Percentiles rank a stretch among this genome's conserved stretches.
These are phyloP conservation scores for Boulengerochromis microlepis DNA, from an alignment of 2,113 vertebrate species.

Conservation along the genomic window DNA sequence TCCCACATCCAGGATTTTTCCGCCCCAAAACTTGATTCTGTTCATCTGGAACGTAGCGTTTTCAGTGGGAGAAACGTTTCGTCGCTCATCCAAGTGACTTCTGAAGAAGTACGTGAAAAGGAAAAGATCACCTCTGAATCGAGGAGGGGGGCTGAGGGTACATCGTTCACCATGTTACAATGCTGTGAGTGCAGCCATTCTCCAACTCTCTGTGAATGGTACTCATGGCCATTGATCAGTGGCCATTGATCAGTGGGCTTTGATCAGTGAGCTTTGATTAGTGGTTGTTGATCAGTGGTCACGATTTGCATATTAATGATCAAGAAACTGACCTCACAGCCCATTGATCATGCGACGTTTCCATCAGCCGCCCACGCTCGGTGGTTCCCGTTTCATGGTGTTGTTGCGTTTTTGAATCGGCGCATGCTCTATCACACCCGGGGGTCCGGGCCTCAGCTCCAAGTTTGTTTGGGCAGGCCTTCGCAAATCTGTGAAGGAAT, in stretches of 20 bases:
- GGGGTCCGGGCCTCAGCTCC: background rate
- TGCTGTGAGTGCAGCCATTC: background rate
- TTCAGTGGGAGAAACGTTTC: background rate
- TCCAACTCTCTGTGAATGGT: background rate
- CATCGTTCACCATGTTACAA: background rate
- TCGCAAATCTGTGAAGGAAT: fast-evolving
- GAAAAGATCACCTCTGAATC: background rate
- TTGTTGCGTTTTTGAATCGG: background rate
- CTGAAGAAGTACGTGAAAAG: background rate
- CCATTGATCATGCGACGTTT: fast-evolving
- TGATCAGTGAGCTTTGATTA: background rate
- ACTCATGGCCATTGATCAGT: background rate
- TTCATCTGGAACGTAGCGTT: background rate
- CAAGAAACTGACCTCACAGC: background rate
- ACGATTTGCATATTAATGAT: background rate
- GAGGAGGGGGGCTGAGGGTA: background rate
- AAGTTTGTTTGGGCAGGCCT: background rate
- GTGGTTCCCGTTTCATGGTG: background rate
- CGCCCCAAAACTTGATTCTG: background rate
- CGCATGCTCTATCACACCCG: background rate
- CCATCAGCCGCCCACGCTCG: background rate
- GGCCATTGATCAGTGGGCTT: background rate
- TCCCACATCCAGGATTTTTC: background rate
- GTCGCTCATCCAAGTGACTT: background rate
- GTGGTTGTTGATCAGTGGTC: background rate